These are phyloP conservation scores for Malurus cyaneus DNA, from an alignment of 2,113 vertebrate species.

Conservation along the genomic window DNA sequence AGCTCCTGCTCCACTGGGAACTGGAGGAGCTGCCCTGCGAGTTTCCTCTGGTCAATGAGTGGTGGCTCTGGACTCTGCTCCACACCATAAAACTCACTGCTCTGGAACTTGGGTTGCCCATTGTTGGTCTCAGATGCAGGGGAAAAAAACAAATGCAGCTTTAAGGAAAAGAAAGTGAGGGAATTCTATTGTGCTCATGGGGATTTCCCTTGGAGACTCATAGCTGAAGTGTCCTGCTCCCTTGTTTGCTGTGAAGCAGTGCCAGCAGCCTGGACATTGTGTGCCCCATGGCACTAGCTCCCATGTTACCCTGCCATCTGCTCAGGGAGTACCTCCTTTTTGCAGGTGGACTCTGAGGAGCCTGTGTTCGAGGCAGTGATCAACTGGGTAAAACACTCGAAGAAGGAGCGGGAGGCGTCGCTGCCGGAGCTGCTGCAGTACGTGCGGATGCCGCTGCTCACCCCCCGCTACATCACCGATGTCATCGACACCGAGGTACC, in stretches of 20 bases:
- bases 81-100: rapidly evolving
- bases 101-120: not conserved
- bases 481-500: slow-evolving; percentile 95
- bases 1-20: not conserved
- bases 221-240: not conserved
- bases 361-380: slow-evolving; percentile 96
- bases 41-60: not conserved
- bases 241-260: not conserved
- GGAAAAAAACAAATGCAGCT: not conserved
- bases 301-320: rapidly evolving
- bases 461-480: slow-evolving; percentile 96
- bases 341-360: slow-evolving; percentile 95
- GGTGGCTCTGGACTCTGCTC: not conserved
- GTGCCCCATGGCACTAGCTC: not conserved
- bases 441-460: slow-evolving; percentile 95
- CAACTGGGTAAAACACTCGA: slow-evolving; percentile 96
- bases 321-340: not conserved
- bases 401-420: slow-evolving; percentile 88
- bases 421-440: slow-evolving; percentile 92
- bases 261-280: not conserved
- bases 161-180: not conserved
- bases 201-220: not conserved
- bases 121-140: not conserved
- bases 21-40: not conserved
- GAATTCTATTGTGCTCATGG: not conserved